Conservation (phyloP, 2,888 invertebrate genomes). For the Scaptomyza reducta region DNA sequence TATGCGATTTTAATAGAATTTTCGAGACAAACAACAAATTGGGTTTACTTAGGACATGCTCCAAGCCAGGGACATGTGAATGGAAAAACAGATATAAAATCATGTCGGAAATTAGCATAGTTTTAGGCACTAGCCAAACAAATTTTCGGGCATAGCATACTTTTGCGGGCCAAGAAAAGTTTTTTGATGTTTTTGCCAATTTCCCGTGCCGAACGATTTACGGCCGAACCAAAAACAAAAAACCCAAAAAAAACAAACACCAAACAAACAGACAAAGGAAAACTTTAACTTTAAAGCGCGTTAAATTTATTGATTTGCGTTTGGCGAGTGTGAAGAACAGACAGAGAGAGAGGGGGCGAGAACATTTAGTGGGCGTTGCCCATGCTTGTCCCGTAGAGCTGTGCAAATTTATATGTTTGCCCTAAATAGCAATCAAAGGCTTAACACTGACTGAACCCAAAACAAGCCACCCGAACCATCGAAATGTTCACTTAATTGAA, state of each 20-base stretch:
- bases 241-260: no score
- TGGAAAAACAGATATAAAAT: constrained; percentile 5
- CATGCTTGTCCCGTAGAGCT: constrained; percentile 16
- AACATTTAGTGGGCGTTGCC: constrained; percentile 27
- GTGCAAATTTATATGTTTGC: constrained; percentile 70
- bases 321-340: constrained; percentile 17
- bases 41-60: constrained; percentile 36
- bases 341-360: background rate
- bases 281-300: constrained; percentile 44
- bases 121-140: constrained; percentile 46
- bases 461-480: no score
- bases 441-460: constrained; percentile 53
- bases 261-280: constrained; percentile 13
- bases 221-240: constrained; percentile 16
- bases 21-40: constrained; percentile 48
- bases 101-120: constrained; percentile 74
- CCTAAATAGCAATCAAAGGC: constrained; percentile 70
- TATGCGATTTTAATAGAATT: constrained; percentile 65
- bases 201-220: constrained; percentile 58
- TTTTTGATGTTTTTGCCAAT: constrained; percentile 75
- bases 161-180: constrained; percentile 47
- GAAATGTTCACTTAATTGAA: constrained; percentile 71
- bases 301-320: constrained; percentile 70
- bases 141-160: constrained; percentile 28
- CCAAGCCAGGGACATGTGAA: constrained; percentile 32